Conservation (phyloP, 2,113 vertebrate genomes). For the Amia ocellicauda region DNA sequence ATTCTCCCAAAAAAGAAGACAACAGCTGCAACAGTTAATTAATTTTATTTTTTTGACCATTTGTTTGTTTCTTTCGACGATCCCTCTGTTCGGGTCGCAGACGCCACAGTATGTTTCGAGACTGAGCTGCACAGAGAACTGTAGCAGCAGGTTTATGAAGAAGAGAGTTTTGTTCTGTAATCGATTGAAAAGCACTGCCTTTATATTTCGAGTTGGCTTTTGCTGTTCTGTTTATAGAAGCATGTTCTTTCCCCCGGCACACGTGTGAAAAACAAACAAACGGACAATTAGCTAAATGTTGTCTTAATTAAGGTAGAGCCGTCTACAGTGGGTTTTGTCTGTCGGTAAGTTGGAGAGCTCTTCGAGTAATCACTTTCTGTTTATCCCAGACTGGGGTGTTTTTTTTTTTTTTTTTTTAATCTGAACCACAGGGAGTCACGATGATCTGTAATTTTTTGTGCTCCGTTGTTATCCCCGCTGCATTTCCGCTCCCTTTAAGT, state of each 20-base stretch:
- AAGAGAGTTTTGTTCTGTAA: too few relatives aligned
- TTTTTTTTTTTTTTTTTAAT: slow-evolving; percentile 1
- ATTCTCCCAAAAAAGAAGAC: too few relatives aligned
- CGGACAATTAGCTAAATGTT: slow-evolving; percentile 24
- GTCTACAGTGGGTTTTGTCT: slow-evolving; percentile 4
- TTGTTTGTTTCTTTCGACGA: too few relatives aligned
- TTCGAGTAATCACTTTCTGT: slow-evolving; percentile 7
- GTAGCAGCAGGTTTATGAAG: too few relatives aligned
- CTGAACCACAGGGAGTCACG: background rate
- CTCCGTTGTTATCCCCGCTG: background rate
- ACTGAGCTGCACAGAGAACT: too few relatives aligned
- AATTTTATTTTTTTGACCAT: too few relatives aligned
- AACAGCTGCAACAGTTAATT: too few relatives aligned
- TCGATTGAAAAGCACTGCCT: too few relatives aligned
- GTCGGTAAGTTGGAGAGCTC: slow-evolving; percentile 14
- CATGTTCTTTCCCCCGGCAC: slow-evolving; percentile 15
- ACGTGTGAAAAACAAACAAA: slow-evolving; percentile 43
- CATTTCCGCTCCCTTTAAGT: slow-evolving; percentile 2
- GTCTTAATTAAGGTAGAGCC: slow-evolving; percentile 16
- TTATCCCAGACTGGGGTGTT: background rate
- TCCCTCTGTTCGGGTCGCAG: too few relatives aligned
- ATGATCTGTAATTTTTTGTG: background rate
- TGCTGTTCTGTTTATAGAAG: too few relatives aligned
- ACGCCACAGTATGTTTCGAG: too few relatives aligned
- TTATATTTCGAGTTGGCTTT: too few relatives aligned